Percentiles rank a stretch among this genome's conserved stretches.
These are phyloP conservation scores for Drosophila sturtevanti DNA, from an alignment of 1,140 invertebrate species.

Conservation along the genomic window DNA sequence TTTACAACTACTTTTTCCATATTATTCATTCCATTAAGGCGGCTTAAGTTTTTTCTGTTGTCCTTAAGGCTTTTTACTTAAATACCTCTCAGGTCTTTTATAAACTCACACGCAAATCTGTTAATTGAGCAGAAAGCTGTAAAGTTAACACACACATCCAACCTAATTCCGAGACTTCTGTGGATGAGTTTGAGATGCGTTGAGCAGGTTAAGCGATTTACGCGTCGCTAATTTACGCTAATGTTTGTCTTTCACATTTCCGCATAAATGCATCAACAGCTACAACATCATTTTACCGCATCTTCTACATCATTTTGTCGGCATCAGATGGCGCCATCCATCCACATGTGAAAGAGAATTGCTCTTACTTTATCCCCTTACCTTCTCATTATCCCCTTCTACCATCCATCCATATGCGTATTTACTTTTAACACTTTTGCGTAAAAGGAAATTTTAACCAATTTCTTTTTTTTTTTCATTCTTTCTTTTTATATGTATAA, in stretches of 20 bases:
- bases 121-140: slow-evolving; percentile 62
- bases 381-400: background rate
- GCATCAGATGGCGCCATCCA: background rate
- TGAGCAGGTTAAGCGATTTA: slow-evolving; percentile 70
- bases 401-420: background rate
- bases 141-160: slow-evolving; percentile 38
- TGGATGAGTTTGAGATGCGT: slow-evolving; percentile 5
- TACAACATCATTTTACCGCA: slow-evolving; percentile 25
- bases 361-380: slow-evolving; percentile 32
- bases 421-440: slow-evolving; percentile 48
- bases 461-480: background rate
- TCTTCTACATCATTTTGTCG: background rate
- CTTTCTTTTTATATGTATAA: slow-evolving; percentile 54
- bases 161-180: slow-evolving; percentile 7
- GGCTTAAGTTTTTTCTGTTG: background rate
- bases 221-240: slow-evolving; percentile 77
- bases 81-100: background rate
- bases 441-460: slow-evolving; percentile 57
- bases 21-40: background rate
- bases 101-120: background rate
- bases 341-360: slow-evolving; percentile 35
- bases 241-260: slow-evolving; percentile 76
- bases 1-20: background rate
- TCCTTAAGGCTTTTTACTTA: background rate
- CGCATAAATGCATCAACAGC: slow-evolving; percentile 68